Conservation (phyloP, 1,140 invertebrate genomes). For the Trypoxylus dichotomus region DNA sequence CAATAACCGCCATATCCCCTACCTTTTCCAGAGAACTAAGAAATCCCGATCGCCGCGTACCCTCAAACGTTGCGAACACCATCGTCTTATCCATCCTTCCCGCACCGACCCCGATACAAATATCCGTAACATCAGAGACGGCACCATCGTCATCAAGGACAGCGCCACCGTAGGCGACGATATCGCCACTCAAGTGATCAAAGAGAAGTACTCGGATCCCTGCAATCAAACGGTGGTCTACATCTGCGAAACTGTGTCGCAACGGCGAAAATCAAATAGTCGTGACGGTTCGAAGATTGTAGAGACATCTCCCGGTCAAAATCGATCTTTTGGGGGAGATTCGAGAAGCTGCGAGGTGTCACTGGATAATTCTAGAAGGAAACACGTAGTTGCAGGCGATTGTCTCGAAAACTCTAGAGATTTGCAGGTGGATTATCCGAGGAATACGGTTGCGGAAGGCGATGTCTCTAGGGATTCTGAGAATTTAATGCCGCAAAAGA, state of each 20-base stretch:
- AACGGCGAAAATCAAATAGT: background rate
- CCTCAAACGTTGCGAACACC: background rate
- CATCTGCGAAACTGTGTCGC: conserved; percentile 10
- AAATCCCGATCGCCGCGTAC: conserved; percentile 1
- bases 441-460: background rate
- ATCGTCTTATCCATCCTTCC: background rate
- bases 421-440: background rate
- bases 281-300: background rate
- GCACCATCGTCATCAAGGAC: conserved; percentile 20
- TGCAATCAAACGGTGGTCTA: conserved; percentile 22
- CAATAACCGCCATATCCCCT: background rate
- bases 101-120: conserved; percentile 1
- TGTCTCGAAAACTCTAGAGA: background rate
- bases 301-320: background rate
- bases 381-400: background rate
- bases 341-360: background rate
- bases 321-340: background rate
- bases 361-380: background rate
- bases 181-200: conserved; percentile 4
- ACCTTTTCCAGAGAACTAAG: background rate
- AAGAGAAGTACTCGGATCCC: conserved; percentile 28
- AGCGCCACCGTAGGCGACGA: conserved; percentile 19
- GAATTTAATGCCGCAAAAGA: background rate
- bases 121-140: conserved; percentile 1
- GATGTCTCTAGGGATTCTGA: conserved; percentile 11